Evolutionary conservation across 1,140 invertebrate species (phyloP).

Genomic region (Heliothis subflexa): DNA sequence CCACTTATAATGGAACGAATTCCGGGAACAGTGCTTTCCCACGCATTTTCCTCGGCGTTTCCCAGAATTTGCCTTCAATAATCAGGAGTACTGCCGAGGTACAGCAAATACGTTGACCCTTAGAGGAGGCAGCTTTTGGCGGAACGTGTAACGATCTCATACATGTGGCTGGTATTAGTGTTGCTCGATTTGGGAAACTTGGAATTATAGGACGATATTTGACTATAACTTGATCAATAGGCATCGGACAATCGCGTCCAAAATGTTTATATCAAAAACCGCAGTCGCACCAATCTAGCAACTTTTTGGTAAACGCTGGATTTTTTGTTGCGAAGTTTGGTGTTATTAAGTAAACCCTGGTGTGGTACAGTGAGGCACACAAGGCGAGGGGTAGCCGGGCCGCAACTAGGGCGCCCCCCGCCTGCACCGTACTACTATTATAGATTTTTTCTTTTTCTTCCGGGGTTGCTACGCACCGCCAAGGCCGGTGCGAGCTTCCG

Average conservation of each 20-base stretch:
- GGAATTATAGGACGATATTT: not conserved
- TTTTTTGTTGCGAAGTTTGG: slow-evolving; percentile 1
- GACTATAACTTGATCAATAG: no score
- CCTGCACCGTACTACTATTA: slow-evolving; percentile 66
- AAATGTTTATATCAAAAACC: not conserved
- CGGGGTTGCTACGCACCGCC: slow-evolving; percentile 68
- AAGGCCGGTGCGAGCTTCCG: slow-evolving; percentile 68
- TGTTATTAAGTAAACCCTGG: slow-evolving; percentile 1
- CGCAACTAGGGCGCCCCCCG: slow-evolving; percentile 55
- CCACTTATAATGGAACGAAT: slow-evolving; percentile 37
- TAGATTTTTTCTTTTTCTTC: slow-evolving; percentile 76
- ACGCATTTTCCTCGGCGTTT: slow-evolving; percentile 26
- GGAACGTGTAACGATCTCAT: slow-evolving; percentile 26
- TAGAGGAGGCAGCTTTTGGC: not conserved
- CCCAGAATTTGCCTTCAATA: slow-evolving; percentile 8
- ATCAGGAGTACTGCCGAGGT: slow-evolving; percentile 3
- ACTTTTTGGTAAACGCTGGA: not conserved
- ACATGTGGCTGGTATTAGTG: not conserved
- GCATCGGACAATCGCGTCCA: not conserved
- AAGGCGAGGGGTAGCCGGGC: slow-evolving; percentile 12
- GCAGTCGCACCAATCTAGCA: not conserved
- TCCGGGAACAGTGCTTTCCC: slow-evolving; percentile 22
- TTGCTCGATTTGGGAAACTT: no score
- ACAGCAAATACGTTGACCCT: slow-evolving; percentile 20
- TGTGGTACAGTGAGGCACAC: not conserved